Evolutionary conservation across 2,888 invertebrate species (phyloP).

Genomic region (Apocheima hispidaria): DNA sequence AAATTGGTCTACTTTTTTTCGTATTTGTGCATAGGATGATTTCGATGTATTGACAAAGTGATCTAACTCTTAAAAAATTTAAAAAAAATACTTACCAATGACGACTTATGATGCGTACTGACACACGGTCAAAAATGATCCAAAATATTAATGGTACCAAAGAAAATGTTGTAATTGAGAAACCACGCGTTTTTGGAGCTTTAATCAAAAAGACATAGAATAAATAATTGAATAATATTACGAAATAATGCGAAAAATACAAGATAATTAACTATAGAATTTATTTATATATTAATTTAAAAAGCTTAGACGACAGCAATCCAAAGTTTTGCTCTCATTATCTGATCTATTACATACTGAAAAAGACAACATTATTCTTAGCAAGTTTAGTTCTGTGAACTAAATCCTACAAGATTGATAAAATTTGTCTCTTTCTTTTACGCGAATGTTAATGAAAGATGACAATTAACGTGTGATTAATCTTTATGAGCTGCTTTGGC

Average conservation of each 20-base stretch:
- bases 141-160: conserved; percentile 5
- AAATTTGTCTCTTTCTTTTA: not conserved
- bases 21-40: no score
- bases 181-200: conserved; percentile 9
- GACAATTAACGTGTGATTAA: not conserved
- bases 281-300: not conserved
- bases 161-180: not conserved
- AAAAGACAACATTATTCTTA: not conserved
- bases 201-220: conserved; percentile 6
- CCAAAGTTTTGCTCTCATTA: no score
- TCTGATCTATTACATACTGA: no score
- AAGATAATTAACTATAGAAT: not conserved
- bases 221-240: not conserved
- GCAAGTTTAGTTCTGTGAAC: not conserved
- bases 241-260: not conserved
- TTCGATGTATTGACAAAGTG: no score
- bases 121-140: not conserved
- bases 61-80: no score
- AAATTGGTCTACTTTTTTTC: no score
- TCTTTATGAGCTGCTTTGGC: not conserved
- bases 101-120: no score
- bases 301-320: no score
- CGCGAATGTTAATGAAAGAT: not conserved
- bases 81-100: no score
- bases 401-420: not conserved